Base-by-base conservation (phyloP, 2,113 vertebrate genomes). In the Lycaon pictus region DNA sequence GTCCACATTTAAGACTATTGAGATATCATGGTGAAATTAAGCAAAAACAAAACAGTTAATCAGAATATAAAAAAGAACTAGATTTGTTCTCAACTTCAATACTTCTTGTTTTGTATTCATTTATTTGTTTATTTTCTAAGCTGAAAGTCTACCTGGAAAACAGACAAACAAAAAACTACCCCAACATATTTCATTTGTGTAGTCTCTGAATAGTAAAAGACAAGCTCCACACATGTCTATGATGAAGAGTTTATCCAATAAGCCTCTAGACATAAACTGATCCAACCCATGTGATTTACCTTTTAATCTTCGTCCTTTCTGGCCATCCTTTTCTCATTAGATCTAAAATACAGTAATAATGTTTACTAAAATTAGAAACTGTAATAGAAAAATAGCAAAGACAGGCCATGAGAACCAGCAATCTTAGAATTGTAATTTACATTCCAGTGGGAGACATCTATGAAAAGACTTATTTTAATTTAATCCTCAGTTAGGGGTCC, bases 381-480 rank as follows among this genome's bases (percentile, higher is more conserved):
- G 91, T 97, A 63, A 16, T 96, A 96, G 84, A 62, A 92, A 98
- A 98, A 96, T 77, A 93, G 29, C 51, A 97, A 86, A 91, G 92
- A 90, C 65, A 65, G 0, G 0, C 29, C 92, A 90, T 93, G 83
- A 97, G 53, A 97, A 98, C 83, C 29, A 94, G 48, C 43, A 65
- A 93, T 37, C 8, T 94, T 97, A 94, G 35, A 76, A 72, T 71
- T 97, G 67, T 97, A 97, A 98, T 98, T 97, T 98, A 82, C 37
- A 37, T 97, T 98, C 71, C 53, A 97, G 67, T 95, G 95, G 95
- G 58, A 93, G 56, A 7, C 37, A 9, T 91, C 65, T 80, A 97
- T 71, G 82, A 97, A 95, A 97, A 95, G 88, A 35, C 22, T 27
- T 95, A 96, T 95, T 77, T 97, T 97, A 98, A 97, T 92, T 95